Conservation (phyloP, 2,888 invertebrate genomes). For the Melikaiella ostensackeni region DNA sequence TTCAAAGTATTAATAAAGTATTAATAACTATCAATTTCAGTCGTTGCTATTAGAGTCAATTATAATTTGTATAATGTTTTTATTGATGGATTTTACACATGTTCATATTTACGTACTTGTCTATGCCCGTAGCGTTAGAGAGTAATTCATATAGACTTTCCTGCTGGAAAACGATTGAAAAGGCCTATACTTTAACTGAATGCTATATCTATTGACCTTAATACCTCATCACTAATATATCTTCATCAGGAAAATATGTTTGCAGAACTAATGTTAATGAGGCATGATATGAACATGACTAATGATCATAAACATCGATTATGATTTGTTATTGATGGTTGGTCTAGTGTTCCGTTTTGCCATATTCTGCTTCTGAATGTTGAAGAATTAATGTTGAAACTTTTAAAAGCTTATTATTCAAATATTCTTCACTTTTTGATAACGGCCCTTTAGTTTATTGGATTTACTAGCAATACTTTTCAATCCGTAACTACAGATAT, state of each 20-base stretch:
- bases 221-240: slow-evolving; percentile 6
- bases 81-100: neutral
- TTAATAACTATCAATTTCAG: no score
- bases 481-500: no score
- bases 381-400: no score
- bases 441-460: no score
- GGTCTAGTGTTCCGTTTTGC: no score
- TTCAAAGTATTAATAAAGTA: no score
- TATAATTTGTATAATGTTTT: neutral
- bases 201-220: slow-evolving; percentile 3
- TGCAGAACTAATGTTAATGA: neutral
- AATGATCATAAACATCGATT: neutral
- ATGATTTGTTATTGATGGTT: neutral
- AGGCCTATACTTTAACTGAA: neutral
- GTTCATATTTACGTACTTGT: neutral
- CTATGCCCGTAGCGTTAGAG: neutral
- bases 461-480: no score
- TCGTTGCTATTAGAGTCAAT: neutral
- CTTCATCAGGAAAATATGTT: neutral
- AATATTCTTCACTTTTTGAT: no score
- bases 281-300: neutral
- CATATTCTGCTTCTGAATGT: no score
- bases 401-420: no score
- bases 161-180: neutral
- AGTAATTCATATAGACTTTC: neutral